Evolutionary conservation across 2,113 vertebrate genomes (phyloP), one percentile per base, ranked within the genome.

Genomic region (Hemichromis elongatus): DNA sequence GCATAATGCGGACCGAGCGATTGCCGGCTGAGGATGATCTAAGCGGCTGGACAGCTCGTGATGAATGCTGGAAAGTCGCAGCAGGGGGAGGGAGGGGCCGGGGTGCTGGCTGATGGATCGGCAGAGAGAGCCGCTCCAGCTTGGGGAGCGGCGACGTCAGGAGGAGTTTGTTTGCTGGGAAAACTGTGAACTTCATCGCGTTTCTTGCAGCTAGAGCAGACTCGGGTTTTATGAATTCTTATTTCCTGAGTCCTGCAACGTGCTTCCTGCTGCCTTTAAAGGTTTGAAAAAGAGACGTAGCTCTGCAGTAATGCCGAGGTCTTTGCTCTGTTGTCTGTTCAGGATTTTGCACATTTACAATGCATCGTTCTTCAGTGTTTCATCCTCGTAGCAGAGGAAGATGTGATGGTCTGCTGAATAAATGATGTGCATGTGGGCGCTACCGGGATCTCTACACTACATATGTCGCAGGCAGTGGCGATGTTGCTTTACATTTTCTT

Each of bases 1-100:
- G 63, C 89, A 87, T 90, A 88, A 90, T 89, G 79, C 50, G 78
- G 80, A 40, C 47, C 35, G 78, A 80, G 56, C 50, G 35, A 77
- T 85, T 63, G 50, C 30, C 33, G 59, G 3, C 35, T 54, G 57
- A 73, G 53, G 79, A 82, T 54, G 87, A 83, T 88, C 63, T 16
- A 3, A 87, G 81, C 89, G 80, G 90, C 89, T 82, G 90, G 88
- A 83, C 84, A 40, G 84, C 82, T 50, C 6, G 19, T 87, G 90
- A 90, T 83, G 90, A 59, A 92, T 88, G 86, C 89, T 61, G 77
- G 79, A 86, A 84, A 77, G 78, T 53, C 57, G 3, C 84, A 53
- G 79, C 11, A 24, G 9, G 26, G 40, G 42, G 30, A 9, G 7
- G 8, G 14, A 40, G n/a, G 30, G 42, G 16, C 5, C 9, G n/a